A percentile compares a stretch with the other conserved stretches of the same genome.
These are phyloP conservation scores for Varanus salvator DNA, from an alignment of 2,113 vertebrate species.

Conservation along the genomic window DNA sequence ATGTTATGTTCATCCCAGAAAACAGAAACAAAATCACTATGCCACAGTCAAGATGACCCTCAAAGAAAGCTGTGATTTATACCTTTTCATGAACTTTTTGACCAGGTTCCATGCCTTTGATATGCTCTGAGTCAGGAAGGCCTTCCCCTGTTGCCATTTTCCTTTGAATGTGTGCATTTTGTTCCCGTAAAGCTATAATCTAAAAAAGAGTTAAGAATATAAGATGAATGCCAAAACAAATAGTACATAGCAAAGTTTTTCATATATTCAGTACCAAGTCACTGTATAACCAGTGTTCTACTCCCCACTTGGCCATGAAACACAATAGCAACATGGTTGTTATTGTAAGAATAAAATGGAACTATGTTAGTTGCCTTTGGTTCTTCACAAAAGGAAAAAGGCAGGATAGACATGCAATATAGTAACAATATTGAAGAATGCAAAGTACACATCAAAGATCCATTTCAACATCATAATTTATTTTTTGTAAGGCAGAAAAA, in stretches of 20 bases:
- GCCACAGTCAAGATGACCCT: neutral
- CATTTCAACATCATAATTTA: neutral
- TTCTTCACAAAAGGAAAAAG: too few species aligned
- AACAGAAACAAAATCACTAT: neutral
- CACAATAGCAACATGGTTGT: too few species aligned
- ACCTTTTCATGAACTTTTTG: slow-evolving; percentile 97
- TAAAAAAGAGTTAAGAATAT: slow-evolving; percentile 72
- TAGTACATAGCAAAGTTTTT: neutral
- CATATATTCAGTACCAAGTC: neutral
- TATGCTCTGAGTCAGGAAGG: slow-evolving; percentile 83
- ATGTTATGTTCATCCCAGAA: neutral
- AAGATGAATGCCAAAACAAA: neutral
- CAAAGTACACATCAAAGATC: neutral
- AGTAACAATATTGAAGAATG: too few species aligned
- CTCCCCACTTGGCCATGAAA: too few species aligned
- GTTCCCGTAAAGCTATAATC: slow-evolving; percentile 96
- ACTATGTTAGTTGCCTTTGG: too few species aligned
- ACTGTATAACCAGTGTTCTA: neutral
- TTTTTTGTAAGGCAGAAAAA: neutral
- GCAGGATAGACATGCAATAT: too few species aligned
- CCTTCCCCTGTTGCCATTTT: slow-evolving; percentile 94
- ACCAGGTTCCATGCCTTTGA: slow-evolving; percentile 88
- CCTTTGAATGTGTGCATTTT: slow-evolving; percentile 97
- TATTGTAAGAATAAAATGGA: too few species aligned
- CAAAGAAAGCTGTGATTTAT: slow-evolving; percentile 35